These are phyloP conservation scores for Spodoptera picta DNA, from an alignment of 2,888 invertebrate genomes.

Conservation along the genomic window DNA sequence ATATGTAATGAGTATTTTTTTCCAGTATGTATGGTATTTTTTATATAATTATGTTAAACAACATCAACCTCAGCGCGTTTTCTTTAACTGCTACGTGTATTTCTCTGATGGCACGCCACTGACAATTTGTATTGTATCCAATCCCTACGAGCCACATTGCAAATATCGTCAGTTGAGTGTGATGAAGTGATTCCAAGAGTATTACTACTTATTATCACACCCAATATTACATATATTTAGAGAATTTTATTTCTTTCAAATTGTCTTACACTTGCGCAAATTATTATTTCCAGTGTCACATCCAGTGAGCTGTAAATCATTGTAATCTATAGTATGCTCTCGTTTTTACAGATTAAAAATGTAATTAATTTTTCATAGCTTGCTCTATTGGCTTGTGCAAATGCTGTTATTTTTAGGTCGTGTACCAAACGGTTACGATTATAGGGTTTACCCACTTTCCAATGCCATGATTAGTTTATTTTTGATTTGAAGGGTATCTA, in stretches of 20 bases:
- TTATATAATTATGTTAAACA: too few species aligned
- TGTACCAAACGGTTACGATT: slow-evolving; percentile 67
- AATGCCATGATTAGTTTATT: slow-evolving; percentile 31
- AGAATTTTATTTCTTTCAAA: not conserved
- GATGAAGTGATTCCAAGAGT: too few species aligned
- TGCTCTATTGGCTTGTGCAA: slow-evolving; percentile 80
- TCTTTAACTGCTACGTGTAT: too few species aligned
- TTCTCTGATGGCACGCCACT: too few species aligned
- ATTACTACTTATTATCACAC: too few species aligned
- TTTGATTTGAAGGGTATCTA: slow-evolving; percentile 3
- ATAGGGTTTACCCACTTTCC: slow-evolving; percentile 59
- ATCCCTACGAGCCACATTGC: too few species aligned
- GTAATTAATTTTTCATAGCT: slow-evolving; percentile 87
- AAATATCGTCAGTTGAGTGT: too few species aligned
- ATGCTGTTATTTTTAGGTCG: slow-evolving; percentile 79
- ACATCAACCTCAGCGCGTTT: too few species aligned
- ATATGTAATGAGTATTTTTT: too few species aligned
- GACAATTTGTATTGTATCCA: too few species aligned
- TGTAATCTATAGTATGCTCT: slow-evolving; percentile 70
- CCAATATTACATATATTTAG: not conserved
- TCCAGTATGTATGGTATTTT: too few species aligned
- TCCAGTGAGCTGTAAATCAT: slow-evolving; percentile 60
- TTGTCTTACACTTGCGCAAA: too few species aligned
- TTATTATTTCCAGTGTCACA: slow-evolving; percentile 26
- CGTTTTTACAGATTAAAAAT: slow-evolving; percentile 86